phyloP scores from a whole-genome alignment of 2,113 vertebrate species.

The Coryphaenoides rupestris region DNA sequence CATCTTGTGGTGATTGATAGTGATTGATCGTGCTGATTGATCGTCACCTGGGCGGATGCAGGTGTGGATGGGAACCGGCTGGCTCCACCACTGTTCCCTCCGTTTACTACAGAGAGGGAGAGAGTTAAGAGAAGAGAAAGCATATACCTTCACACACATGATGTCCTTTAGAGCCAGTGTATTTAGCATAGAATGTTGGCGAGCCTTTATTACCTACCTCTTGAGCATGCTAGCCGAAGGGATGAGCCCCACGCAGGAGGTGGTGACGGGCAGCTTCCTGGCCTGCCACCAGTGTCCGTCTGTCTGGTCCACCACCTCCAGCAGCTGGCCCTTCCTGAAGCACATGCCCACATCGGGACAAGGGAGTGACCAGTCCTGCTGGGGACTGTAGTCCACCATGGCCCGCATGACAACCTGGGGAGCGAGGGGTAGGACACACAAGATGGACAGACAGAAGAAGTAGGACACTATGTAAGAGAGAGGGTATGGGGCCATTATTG shows the following conservation, averaged over 20 bases:
- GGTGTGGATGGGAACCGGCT: constrained; percentile 75
- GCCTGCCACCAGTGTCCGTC: constrained; percentile 92
- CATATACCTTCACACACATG: not conserved
- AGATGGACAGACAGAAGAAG: not conserved
- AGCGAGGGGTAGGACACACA: not conserved
- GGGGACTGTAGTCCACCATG: constrained; percentile 88
- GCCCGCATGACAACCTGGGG: constrained; percentile 81
- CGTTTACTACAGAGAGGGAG: constrained; percentile 75
- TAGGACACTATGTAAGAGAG: not conserved
- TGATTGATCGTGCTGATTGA: too few relatives aligned
- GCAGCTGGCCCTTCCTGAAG: constrained; percentile 86
- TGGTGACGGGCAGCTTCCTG: constrained; percentile 75
- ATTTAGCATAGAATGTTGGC: too few relatives aligned
- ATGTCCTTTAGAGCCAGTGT: too few relatives aligned
- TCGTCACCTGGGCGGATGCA: constrained; percentile 59
- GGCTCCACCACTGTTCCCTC: constrained; percentile 85
- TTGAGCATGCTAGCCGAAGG: constrained; percentile 84
- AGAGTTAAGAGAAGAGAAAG: not conserved
- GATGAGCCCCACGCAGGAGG: constrained; percentile 83
- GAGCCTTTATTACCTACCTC: constrained; percentile 70
- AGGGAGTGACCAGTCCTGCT: constrained; percentile 83
- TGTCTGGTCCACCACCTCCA: constrained; percentile 89
- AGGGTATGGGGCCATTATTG: not conserved
- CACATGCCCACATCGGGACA: constrained; percentile 84
- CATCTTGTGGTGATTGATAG: too few relatives aligned